Conservation (phyloP, 1,140 invertebrate species). For the Procambarus virginalis region DNA sequence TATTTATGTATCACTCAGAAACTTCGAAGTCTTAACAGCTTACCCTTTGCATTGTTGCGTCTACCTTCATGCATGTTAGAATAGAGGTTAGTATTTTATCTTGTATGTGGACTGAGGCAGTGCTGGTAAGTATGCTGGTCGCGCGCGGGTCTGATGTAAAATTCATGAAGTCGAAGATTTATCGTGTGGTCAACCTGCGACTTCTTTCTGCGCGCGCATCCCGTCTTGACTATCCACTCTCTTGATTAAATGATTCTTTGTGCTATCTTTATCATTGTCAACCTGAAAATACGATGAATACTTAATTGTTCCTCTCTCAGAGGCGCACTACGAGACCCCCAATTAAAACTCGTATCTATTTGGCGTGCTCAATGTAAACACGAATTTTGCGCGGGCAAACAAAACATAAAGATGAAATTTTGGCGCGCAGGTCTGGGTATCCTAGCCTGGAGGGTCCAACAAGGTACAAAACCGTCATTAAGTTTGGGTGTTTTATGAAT, state of each 20-base stretch:
- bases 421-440: background rate
- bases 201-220: conserved; percentile 21
- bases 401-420: background rate
- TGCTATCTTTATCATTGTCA: background rate
- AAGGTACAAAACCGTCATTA: background rate
- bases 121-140: background rate
- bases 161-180: conserved; percentile 42
- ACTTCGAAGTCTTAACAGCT: no score
- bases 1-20: no score
- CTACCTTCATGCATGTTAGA: background rate
- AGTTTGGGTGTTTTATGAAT: background rate
- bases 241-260: background rate
- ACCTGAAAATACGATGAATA: background rate
- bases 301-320: no score
- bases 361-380: background rate
- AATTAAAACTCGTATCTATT: background rate
- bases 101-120: background rate
- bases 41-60: background rate
- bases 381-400: background rate
- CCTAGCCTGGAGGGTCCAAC: background rate
- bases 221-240: background rate
- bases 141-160: conserved; percentile 22
- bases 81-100: background rate
- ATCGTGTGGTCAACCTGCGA: conserved; percentile 28
- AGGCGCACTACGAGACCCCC: background rate